Base-by-base conservation (phyloP, 2,888 invertebrate genomes). In the Leptogaster cylindrica region DNA sequence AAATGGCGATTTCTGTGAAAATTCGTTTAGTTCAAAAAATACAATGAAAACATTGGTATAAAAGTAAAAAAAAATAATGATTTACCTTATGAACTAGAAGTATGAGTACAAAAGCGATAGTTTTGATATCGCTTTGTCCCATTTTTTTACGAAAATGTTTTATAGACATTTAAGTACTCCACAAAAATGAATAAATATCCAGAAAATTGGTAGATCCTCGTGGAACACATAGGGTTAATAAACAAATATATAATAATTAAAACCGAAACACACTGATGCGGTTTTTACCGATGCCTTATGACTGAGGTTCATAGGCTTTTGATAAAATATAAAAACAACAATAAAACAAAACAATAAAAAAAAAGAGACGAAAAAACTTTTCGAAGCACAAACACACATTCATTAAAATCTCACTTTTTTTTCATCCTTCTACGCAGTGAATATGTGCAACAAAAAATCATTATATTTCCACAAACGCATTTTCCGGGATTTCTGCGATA, bases 111-210 rank as follows among this genome's bases (percentile, higher is more conserved):
- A 65, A 55, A 67, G 48, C 66, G 51, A 69, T 61, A 14, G 65
- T 67, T 14, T n/a, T 20, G 31, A 16, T 28, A 55, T 67, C 67
- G 66, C 67, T 58, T 58, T 50, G 64, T 48, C 50, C 66, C 69
- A 69, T 69, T 69, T 64, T 69, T 50, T 50, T 51, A 20, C 65
- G 65, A 39, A 16, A 65, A 33, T 64, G 65, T 31, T 58, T 69
- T 65, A 55, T 64, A 44, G 64, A 69, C 69, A 69, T 69, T 65
- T 69, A 69, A 69, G 69, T 69, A 69, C 69, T 69, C 69, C 69
- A 69, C 67, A 65, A 55, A 55, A 55, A 69, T 50, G 61, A 52
- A 48, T 41, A 51, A 58, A 46, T 33, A 58, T 44, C 27, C 25
- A 18, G 27, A 10, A 63, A 41, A 44, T 14, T 46, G 31, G 27